Percentiles rank a stretch among this genome's conserved stretches.
These are phyloP conservation scores for Notiomystis cincta DNA, from an alignment of 2,113 vertebrate genomes.

Conservation along the genomic window DNA sequence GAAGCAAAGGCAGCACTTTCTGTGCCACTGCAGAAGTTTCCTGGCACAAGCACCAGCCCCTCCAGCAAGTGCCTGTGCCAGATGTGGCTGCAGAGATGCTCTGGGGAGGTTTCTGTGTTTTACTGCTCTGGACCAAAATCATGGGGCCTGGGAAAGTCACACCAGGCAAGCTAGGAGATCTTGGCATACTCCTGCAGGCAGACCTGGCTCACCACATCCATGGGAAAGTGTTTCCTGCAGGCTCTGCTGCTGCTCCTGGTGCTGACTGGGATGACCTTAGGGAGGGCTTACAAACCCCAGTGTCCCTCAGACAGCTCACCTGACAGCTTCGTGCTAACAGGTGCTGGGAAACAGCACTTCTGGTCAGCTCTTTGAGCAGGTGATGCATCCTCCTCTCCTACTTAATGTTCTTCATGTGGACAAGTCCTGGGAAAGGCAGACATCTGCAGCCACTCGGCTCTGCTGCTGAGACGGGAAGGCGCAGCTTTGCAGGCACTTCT, in stretches of 20 bases:
- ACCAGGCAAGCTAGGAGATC: background rate
- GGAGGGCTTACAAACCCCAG: fast-evolving
- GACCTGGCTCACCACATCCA: background rate
- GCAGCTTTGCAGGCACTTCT: background rate
- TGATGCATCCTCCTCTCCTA: fast-evolving
- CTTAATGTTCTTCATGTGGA: background rate
- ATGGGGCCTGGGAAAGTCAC: background rate
- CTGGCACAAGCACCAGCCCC: background rate
- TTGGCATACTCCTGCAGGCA: fast-evolving
- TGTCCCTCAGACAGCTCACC: background rate
- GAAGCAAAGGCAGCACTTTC: background rate
- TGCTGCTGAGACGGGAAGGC: background rate
- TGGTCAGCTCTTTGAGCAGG: background rate
- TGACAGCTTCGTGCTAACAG: background rate
- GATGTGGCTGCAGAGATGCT: background rate
- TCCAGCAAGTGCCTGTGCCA: background rate
- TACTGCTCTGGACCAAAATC: background rate
- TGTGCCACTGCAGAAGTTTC: background rate
- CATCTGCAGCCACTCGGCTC: background rate
- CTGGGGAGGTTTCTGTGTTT: background rate
- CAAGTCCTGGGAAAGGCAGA: background rate
- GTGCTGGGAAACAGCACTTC: background rate
- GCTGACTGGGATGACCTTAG: background rate
- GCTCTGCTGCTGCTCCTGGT: background rate
- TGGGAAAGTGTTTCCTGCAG: background rate